These are phyloP conservation scores for Paragorgia papillata DNA, from an alignment of 92 coral and sea anemone genomes.

Conservation along the genomic window DNA sequence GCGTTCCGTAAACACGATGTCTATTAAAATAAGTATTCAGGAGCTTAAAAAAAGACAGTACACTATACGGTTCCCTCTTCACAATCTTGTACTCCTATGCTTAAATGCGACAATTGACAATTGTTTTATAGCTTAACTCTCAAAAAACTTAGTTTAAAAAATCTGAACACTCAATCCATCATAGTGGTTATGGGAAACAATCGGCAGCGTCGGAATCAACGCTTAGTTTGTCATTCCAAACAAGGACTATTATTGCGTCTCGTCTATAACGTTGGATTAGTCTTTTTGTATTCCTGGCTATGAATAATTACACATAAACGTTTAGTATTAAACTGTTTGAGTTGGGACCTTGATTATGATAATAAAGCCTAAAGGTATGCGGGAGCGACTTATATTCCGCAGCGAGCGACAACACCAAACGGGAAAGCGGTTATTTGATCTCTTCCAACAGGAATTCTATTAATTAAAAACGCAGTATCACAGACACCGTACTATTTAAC, in stretches of 20 bases:
- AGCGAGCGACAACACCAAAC: too few species aligned
- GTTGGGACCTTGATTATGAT: neutral
- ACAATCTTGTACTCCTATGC: neutral
- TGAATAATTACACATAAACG: too few species aligned
- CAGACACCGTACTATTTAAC: constrained; percentile 43
- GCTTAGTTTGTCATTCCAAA: neutral
- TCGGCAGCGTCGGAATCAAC: too few species aligned
- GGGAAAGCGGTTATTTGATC: constrained; percentile 7
- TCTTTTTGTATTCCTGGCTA: too few species aligned
- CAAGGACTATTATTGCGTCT: neutral
- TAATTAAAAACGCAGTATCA: constrained; percentile 32
- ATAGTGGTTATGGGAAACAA: too few species aligned
- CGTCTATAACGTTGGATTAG: too few species aligned
- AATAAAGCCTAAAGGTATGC: neutral
- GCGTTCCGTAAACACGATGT: constrained; percentile 24
- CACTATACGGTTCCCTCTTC: too few species aligned
- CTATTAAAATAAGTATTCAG: too few species aligned
- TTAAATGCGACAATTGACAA: neutral
- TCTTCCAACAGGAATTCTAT: constrained; percentile 41
- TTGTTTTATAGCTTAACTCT: neutral
- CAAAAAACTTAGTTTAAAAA: too few species aligned
- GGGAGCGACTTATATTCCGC: neutral
- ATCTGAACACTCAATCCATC: too few species aligned
- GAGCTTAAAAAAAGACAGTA: too few species aligned
- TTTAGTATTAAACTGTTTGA: neutral